Base-by-base conservation (phyloP, 2,113 vertebrate genomes). In the Phasianus colchicus region DNA sequence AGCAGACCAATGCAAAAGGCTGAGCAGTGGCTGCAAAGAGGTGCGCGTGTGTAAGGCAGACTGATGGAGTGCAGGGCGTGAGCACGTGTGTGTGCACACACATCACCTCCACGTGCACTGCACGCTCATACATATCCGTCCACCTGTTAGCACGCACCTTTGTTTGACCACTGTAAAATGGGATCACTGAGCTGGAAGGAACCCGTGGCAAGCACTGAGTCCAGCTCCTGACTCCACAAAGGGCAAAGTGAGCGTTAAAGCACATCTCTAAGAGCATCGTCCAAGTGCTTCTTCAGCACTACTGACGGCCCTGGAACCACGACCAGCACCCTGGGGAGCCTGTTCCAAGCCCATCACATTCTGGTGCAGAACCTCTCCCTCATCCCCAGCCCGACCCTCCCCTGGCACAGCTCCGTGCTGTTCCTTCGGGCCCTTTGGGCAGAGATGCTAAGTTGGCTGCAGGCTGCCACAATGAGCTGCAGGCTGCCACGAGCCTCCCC, bases 1-100 rank as follows among this genome's bases (percentile, higher is more conserved):
- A 40, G 6, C 20, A 50, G 61, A 22, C 9, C 61, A 30, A 2
- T 0, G 1, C 27, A 8, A 8, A 29, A 11, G n/a, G 71, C 45
- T 40, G 54, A 52, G 57, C 60, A 54, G 47, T 47, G 10, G 5
- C 7, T 14, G 6, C 8, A 19, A 38, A 5, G 71, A 16, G 0
- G 38, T 16, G 15, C 15, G 43, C 13, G 32, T 9, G 17, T 20
- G 30, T 52, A 32, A 71, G 18, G 38, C 76, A 29, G 20, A 10
- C 48, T 18, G 42, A 38, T 60, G 78, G 29, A 14, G 11, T 1
- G 2, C 19, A 11, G 38, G 18, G 48, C 7, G 20, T 0, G 6
- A 10, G 19, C 4, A 14, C 12, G 18, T 8, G 63, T 25, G 57
- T 1, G 24, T 42, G 75, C 50, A 43, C 9, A 30, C 42, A 24